phyloP scores from a whole-genome alignment of 2,888 invertebrate genomes.

The Sepiola atlantica region DNA sequence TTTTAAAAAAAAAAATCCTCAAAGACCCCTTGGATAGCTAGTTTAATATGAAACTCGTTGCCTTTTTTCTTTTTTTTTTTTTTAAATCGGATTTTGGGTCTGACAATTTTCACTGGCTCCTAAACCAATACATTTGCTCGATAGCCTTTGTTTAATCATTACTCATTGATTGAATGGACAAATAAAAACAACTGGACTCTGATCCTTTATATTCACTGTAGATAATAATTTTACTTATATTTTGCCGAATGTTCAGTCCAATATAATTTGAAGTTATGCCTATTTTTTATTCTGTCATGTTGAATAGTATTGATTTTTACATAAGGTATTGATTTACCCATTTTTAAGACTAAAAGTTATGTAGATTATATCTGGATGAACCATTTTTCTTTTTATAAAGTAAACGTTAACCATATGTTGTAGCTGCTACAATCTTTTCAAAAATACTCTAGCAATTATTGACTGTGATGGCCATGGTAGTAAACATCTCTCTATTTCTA shows the following conservation, averaged over 20 bases:
- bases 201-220: background rate
- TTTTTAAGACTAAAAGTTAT: background rate
- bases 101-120: too few species aligned
- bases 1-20: too few species aligned
- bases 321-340: background rate
- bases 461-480: background rate
- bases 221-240: background rate
- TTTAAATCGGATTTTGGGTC: too few species aligned
- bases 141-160: background rate
- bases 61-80: too few species aligned
- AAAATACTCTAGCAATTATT: background rate
- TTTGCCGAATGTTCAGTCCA: background rate
- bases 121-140: too few species aligned
- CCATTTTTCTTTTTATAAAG: too few species aligned
- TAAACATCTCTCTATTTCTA: background rate
- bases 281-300: background rate
- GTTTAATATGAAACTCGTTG: too few species aligned
- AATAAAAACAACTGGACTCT: background rate
- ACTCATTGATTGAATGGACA: background rate
- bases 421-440: background rate
- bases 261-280: background rate
- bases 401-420: background rate
- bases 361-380: background rate
- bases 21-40: too few species aligned
- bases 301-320: background rate